Base-by-base conservation (phyloP, 2,888 invertebrate species). In the Melolontha melolontha region DNA sequence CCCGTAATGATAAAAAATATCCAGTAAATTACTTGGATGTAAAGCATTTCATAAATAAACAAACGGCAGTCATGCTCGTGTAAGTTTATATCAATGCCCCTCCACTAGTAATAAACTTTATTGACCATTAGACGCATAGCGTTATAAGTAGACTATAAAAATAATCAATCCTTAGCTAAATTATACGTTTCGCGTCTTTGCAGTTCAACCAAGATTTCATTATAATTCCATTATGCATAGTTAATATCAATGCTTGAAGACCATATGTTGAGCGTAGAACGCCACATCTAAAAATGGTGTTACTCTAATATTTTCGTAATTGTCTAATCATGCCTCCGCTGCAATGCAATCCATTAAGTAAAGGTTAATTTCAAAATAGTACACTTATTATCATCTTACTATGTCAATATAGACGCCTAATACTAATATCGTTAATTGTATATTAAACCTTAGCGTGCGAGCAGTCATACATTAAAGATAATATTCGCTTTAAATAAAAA, bases 101-200 rank as follows among this genome's bases (percentile, higher is more conserved):
- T 4, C 27, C 12, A n/a, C 14, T n/a, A 51, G 12, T 5, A 51
- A 55, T 55, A 55, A 55, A 40, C 55, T 41, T 55, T 41, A 17
- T 40, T 41, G 55, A 41, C 34, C 40, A 27, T 41, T 42, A 27
- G 27, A 42, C 7, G 27, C 8, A 22, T 12, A 42, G 5, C 10
- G 12, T 14, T 52, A 8, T 16, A 42, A 57, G 57, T 42, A 42
- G 54, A 40, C 40, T 54, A 54, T 51, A 51, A 29, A 51, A 51
- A 54, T 54, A 17, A 40, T 10, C 12, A 42, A 41, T n/a, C 27
- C n/a, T 22, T 42, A 17, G 22, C 40, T 6, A 40, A 22, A 55
- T 6, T 22, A 42, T 11, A 55, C 7, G 55, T 55, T 22, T 14
- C 17, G 41, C n/a, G 14, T 27, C 42, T 8, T 22, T 7, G 17